These are phyloP conservation scores for Syngnathus scovelli DNA, from an alignment of 2,113 vertebrate genomes.

Conservation along the genomic window DNA sequence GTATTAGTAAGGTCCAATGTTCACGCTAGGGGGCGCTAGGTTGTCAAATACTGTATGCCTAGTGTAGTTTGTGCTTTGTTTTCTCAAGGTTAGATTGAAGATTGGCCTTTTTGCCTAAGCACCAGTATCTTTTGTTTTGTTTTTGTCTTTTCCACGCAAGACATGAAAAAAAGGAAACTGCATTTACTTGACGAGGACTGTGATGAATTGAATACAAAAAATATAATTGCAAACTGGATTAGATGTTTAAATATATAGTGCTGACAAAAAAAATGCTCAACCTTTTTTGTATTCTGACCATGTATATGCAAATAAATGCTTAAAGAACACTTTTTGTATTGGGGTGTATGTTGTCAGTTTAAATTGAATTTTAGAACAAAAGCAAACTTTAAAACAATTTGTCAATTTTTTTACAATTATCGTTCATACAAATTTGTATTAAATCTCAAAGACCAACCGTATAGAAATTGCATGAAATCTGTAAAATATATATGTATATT, in stretches of 20 bases:
- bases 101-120: background rate
- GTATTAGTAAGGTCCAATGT: background rate
- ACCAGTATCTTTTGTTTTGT: no score
- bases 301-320: background rate
- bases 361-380: no score
- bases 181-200: background rate
- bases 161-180: background rate
- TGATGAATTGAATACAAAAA: background rate
- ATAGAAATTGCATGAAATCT: background rate
- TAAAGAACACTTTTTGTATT: background rate
- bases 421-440: background rate
- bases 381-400: no score
- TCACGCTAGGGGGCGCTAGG: constrained; percentile 1
- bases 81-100: background rate
- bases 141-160: background rate
- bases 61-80: background rate
- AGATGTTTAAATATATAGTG: no score
- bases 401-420: no score
- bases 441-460: background rate
- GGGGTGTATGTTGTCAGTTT: background rate
- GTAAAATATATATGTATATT: background rate
- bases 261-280: no score
- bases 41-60: background rate
- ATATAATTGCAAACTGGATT: background rate
- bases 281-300: background rate